Evolutionary conservation across 2,888 invertebrate species (phyloP).

Genomic region (Cheilosia vernalis): DNA sequence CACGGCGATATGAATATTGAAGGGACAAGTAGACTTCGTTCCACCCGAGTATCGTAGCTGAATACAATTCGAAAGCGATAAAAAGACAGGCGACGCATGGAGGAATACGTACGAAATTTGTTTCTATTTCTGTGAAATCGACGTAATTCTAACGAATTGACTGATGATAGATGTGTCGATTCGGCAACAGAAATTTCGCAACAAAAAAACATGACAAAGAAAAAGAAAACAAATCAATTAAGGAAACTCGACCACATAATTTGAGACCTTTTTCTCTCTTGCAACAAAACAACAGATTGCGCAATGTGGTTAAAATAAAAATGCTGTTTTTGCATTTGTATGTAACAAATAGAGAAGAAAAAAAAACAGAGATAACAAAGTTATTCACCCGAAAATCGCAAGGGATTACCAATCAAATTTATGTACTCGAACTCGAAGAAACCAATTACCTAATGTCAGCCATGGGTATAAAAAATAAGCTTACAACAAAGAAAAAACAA

Average conservation of each 20-base stretch:
- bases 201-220: not conserved
- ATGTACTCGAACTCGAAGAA: not conserved
- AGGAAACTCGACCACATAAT: not conserved
- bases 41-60: too few relatives aligned
- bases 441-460: not conserved
- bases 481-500: not conserved
- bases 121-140: too few relatives aligned
- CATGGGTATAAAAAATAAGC: not conserved
- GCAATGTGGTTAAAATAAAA: slow-evolving; percentile 17
- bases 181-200: too few relatives aligned
- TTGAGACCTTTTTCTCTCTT: not conserved
- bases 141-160: too few relatives aligned
- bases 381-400: not conserved
- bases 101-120: too few relatives aligned
- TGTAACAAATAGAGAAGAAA: not conserved
- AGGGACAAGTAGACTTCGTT: too few relatives aligned
- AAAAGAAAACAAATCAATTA: not conserved
- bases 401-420: slow-evolving; percentile 16
- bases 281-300: slow-evolving; percentile 20
- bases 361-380: not conserved
- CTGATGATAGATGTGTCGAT: too few relatives aligned
- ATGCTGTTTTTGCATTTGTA: not conserved
- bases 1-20: too few relatives aligned
- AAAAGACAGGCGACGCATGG: too few relatives aligned
- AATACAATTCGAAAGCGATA: too few relatives aligned